Base-by-base conservation (phyloP, 2,888 invertebrate species). In the Mesoligia furuncula region DNA sequence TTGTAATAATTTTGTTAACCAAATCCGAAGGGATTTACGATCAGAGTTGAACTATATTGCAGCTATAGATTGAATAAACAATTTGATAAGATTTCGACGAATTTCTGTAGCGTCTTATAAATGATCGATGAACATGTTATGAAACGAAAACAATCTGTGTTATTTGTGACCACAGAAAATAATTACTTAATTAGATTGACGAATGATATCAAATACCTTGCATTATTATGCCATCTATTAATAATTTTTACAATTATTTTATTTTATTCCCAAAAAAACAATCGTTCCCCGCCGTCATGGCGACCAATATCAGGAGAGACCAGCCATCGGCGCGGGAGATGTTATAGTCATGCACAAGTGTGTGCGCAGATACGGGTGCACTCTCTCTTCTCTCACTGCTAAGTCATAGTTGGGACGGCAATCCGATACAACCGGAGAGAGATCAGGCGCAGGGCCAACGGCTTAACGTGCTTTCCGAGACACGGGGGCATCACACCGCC, bases 1-100 rank as follows among this genome's bases (percentile, higher is more conserved):
- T 5, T 68, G 62, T 68, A 48, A 65, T 69, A 24, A 69, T 31
- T 39, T 57, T 77, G 59, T 7, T 20, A n/a, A 15, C 45, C 8
- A 15, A 24, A 65, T 42, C 13, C 3, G n/a, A 11, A 27, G n/a
- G 20, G 9, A 27, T 73, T 36, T 8, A 64, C 17, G 27, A 54
- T 36, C 1, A 3, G 7, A 59, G 8, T 0, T 2, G 3, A 75
- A 45, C 2, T 59, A 31, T 39, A 8, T 6, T 31, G 39, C 39
- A 17, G 42, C 24, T 27, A 13, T 36, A 15, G 13, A 72, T 27
- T 9, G 42, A 20, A 20, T 7, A 31, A 11, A 31, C 71, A n/a
- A n/a, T 51, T 9, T 73, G 13, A 48, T 70, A 73, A 20, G n/a
- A 70, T 27, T 70, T 71, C 20, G 15, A 27, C 9, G 6, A 71